Evolutionary conservation across 2,797 vertebrate genomes (phyloP).

Genomic region (Artibeus lituratus): DNA sequence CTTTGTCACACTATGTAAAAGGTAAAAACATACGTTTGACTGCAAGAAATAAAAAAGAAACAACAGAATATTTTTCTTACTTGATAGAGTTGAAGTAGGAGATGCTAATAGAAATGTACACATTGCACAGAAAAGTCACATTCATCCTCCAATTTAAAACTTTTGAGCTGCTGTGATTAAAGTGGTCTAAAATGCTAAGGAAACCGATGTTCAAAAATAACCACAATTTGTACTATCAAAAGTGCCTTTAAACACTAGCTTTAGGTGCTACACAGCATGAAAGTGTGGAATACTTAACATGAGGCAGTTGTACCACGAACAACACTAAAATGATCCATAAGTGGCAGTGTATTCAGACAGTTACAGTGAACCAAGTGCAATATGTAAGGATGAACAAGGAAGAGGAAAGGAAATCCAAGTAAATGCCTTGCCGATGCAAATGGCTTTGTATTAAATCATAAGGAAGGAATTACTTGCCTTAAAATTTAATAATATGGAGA

Average conservation of each 20-base stretch:
- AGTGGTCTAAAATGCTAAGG: constrained; percentile 70
- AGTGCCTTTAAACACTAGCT: constrained; percentile 73
- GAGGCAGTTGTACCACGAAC: constrained; percentile 35
- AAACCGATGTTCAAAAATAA: constrained; percentile 60
- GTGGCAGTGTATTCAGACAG: constrained; percentile 53
- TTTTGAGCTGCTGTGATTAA: constrained; percentile 68
- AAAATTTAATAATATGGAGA: constrained; percentile 43
- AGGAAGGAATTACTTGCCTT: constrained; percentile 65
- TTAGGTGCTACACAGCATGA: constrained; percentile 43
- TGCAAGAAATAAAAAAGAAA: constrained; percentile 79
- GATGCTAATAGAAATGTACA: constrained; percentile 78
- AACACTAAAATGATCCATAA: constrained; percentile 3
- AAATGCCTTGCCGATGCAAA: constrained; percentile 67
- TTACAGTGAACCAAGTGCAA: constrained; percentile 76
- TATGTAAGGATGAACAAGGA: constrained; percentile 69
- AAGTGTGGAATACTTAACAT: constrained; percentile 12
- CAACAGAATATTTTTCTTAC: constrained; percentile 77
- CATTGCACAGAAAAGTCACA: constrained; percentile 80
- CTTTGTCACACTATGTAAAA: constrained; percentile 80
- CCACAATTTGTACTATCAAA: constrained; percentile 42
- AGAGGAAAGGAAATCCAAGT: constrained; percentile 46
- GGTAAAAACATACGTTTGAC: constrained; percentile 82
- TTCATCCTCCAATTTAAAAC: constrained; percentile 73
- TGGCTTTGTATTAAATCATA: constrained; percentile 44
- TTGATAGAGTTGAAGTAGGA: constrained; percentile 79